Conservation (phyloP, 2,888 invertebrate genomes). For the Frankliniella fusca region DNA sequence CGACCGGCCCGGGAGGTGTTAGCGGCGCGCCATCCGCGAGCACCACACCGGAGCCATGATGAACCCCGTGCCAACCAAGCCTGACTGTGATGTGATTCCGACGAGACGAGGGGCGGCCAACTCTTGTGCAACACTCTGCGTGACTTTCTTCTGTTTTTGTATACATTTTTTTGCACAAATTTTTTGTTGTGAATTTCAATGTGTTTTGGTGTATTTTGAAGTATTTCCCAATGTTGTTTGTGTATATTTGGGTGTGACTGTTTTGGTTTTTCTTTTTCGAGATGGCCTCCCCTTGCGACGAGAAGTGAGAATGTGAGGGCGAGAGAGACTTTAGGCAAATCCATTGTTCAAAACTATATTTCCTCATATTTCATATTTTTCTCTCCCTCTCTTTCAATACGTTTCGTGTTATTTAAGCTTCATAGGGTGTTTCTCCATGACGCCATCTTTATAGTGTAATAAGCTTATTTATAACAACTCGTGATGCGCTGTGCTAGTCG, state of each 20-base stretch:
- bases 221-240: too few relatives aligned
- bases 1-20: not conserved
- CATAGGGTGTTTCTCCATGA: too few relatives aligned
- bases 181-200: not conserved
- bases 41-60: too few relatives aligned
- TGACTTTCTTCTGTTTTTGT: not conserved
- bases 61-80: not conserved
- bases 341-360: not conserved
- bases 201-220: too few relatives aligned
- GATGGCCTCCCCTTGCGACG: not conserved
- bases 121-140: not conserved
- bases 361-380: not conserved
- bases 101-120: too few relatives aligned
- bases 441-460: too few relatives aligned
- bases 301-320: not conserved
- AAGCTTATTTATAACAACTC: too few relatives aligned
- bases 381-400: not conserved
- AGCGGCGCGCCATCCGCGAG: too few relatives aligned
- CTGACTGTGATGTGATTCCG: slow-evolving; percentile 1
- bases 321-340: not conserved
- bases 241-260: not conserved
- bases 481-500: not conserved
- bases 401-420: not conserved
- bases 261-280: not conserved
- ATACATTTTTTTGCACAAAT: not conserved